These are phyloP conservation scores for Penaeus japonicus DNA, from an alignment of 1,140 invertebrate genomes.

Conservation along the genomic window DNA sequence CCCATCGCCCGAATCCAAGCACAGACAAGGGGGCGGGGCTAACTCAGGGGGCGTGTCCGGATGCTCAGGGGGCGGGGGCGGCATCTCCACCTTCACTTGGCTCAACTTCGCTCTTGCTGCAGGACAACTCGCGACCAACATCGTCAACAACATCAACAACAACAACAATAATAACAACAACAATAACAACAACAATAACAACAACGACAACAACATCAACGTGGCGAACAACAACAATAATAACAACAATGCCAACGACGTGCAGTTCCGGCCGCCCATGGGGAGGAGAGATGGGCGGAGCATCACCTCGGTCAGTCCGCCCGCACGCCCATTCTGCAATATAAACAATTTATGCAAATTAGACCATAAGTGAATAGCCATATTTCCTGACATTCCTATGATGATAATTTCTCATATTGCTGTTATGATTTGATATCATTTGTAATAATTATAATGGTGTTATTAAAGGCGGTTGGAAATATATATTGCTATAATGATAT, in stretches of 20 bases:
- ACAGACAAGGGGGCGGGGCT: neutral
- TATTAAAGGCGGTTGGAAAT: too few species aligned
- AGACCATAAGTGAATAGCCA: too few species aligned
- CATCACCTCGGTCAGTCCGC: too few species aligned
- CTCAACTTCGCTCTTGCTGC: constrained; percentile 52
- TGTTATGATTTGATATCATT: too few species aligned
- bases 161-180: constrained; percentile 55
- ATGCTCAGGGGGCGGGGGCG: neutral
- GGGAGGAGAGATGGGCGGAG: neutral
- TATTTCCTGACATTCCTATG: too few species aligned
- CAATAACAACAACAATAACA: constrained; percentile 54
- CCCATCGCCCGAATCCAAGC: neutral
- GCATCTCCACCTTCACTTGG: constrained; percentile 47
- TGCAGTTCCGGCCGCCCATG: constrained; percentile 29
- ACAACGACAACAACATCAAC: constrained; percentile 46
- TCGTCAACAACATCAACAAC: constrained; percentile 51
- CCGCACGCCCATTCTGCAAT: too few species aligned
- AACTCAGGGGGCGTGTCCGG: neutral
- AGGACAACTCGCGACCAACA: constrained; percentile 23
- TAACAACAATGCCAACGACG: constrained; percentile 46
- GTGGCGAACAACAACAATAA: constrained; percentile 50
- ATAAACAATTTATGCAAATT: too few species aligned
- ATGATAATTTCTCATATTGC: too few species aligned
- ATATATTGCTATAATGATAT: too few species aligned
- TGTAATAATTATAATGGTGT: too few species aligned